These are phyloP conservation scores for Muraenolepis orangiensis DNA, from an alignment of 2,797 vertebrate species.

Conservation along the genomic window DNA sequence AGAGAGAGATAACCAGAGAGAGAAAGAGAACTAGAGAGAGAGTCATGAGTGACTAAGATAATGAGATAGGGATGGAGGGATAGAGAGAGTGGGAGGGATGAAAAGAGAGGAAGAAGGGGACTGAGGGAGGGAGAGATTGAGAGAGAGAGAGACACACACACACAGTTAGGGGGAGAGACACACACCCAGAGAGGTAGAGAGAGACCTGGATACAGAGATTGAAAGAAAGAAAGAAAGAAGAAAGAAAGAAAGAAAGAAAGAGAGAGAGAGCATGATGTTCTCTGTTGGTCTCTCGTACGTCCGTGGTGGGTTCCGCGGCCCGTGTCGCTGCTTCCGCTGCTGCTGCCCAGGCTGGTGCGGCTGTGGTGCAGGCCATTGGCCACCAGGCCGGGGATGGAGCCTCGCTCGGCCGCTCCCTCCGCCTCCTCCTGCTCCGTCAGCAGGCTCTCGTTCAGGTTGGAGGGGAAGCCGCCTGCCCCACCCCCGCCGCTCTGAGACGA, in stretches of 20 bases:
- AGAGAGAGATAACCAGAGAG: background rate
- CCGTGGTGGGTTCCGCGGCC: conserved; percentile 76
- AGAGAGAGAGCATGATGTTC: background rate
- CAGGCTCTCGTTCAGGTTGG: conserved; percentile 80
- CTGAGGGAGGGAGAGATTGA: too few relatives aligned
- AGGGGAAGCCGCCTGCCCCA: conserved; percentile 76
- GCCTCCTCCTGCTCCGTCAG: conserved; percentile 62
- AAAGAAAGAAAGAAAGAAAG: background rate
- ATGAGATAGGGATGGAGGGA: too few relatives aligned
- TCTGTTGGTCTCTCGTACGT: conserved; percentile 61
- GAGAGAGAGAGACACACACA: too few relatives aligned
- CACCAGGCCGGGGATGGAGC: conserved; percentile 68
- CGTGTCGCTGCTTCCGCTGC: conserved; percentile 86
- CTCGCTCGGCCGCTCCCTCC: conserved; percentile 66
- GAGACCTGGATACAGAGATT: too few relatives aligned
- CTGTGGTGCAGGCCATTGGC: conserved; percentile 87
- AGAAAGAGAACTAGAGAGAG: background rate
- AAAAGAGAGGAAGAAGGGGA: too few relatives aligned
- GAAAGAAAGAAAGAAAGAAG: background rate
- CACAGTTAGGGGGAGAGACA: too few relatives aligned
- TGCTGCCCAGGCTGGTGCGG: conserved; percentile 91
- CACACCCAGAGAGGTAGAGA: too few relatives aligned
- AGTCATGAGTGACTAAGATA: too few relatives aligned
- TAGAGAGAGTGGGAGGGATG: too few relatives aligned
- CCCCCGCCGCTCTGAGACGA: conserved; percentile 46